Evolutionary conservation across 2,113 vertebrate genomes (phyloP).

Genomic region (Erinaceus europaeus): DNA sequence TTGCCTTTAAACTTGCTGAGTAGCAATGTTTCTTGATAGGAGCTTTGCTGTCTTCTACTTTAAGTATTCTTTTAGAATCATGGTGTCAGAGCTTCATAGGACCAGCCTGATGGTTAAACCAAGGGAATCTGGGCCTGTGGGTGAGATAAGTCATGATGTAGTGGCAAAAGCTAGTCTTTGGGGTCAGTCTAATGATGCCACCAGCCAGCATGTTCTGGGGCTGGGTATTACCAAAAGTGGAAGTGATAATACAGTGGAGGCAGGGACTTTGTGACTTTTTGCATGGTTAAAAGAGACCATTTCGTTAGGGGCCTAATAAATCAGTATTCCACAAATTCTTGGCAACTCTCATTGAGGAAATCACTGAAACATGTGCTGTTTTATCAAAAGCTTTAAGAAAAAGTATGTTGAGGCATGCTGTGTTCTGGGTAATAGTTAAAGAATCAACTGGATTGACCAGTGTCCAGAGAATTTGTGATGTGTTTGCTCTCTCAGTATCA

Average conservation of each 20-base stretch:
- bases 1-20: background rate
- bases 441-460: accelerated
- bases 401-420: background rate
- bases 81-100: background rate
- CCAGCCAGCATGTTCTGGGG: accelerated
- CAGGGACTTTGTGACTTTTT: background rate
- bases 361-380: background rate
- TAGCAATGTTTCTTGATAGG: background rate
- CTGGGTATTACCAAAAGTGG: no score
- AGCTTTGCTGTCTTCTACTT: background rate
- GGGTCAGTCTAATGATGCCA: background rate
- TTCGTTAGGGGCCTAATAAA: background rate
- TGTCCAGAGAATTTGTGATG: background rate
- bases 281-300: background rate
- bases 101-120: no score
- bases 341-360: background rate
- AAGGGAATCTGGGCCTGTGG: background rate
- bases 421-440: background rate
- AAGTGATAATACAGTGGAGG: no score
- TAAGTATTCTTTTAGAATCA: background rate
- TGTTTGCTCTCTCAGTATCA: background rate
- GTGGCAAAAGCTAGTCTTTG: background rate
- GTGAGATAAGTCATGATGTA: background rate
- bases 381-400: background rate
- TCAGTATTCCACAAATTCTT: background rate